A percentile compares a stretch with the other conserved stretches of the same genome.
phyloP scores from a whole-genome alignment of 2,888 invertebrate species.

The Megastigmus dorsalis region DNA sequence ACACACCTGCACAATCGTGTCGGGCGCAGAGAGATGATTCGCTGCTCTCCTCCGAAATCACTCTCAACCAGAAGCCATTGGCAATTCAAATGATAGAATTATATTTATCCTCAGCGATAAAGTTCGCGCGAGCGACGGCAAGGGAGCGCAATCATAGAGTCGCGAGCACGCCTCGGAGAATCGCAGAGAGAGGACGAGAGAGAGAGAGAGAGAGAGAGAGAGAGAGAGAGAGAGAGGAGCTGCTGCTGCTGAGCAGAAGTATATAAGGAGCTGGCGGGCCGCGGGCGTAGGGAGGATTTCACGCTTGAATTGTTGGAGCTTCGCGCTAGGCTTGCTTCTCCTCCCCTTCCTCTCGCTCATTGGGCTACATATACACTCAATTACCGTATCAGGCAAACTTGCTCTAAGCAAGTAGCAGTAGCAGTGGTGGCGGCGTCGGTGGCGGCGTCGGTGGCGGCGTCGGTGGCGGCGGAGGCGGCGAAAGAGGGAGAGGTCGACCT shows the following conservation, averaged over 20 bases:
- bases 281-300: too few species aligned
- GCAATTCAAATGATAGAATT: too few species aligned
- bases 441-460: background rate
- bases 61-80: too few species aligned
- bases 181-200: background rate
- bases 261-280: too few species aligned
- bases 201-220: background rate
- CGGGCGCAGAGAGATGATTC: too few species aligned
- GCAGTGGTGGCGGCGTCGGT: too few species aligned
- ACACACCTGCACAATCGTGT: too few species aligned
- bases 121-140: background rate
- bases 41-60: too few species aligned
- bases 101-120: too few species aligned
- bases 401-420: constrained; percentile 17
- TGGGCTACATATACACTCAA: constrained; percentile 22
- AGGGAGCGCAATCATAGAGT: background rate
- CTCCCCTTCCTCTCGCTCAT: background rate
- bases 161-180: background rate
- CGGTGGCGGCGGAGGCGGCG: background rate
- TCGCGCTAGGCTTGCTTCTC: background rate
- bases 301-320: constrained; percentile 27
- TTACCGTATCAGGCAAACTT: constrained; percentile 36
- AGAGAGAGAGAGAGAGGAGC: background rate
- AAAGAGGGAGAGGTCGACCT: background rate
- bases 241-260: background rate